Evolutionary conservation across 2,888 invertebrate species (phyloP).

Genomic region (Petrolisthes manimaculis): DNA sequence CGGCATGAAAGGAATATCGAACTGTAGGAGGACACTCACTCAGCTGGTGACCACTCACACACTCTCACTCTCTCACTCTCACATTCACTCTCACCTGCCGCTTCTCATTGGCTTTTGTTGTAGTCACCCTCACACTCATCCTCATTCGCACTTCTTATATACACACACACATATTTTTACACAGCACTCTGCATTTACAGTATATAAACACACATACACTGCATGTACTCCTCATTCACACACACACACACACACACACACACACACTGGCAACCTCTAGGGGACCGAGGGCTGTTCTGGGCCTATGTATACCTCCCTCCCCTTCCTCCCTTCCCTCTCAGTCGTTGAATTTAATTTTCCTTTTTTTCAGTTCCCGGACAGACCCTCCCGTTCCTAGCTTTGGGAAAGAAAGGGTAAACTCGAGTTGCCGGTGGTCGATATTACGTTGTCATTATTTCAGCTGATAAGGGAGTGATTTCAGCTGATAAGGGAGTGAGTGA

Average conservation of each 20-base stretch:
- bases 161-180: not conserved
- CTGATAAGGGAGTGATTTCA: not conserved
- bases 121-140: not conserved
- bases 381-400: slow-evolving; percentile 35
- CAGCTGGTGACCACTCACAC: not conserved
- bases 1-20: slow-evolving; percentile 39
- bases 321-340: slow-evolving; percentile 9
- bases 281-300: too few species aligned
- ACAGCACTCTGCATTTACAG: too few species aligned
- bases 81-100: slow-evolving; percentile 3
- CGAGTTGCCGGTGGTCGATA: not conserved
- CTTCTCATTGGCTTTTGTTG: not conserved
- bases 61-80: not conserved
- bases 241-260: not conserved
- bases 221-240: not conserved
- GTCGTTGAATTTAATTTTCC: slow-evolving; percentile 22
- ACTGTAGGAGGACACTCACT: not conserved
- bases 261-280: too few species aligned
- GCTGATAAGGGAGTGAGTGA: not conserved
- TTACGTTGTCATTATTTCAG: too few species aligned
- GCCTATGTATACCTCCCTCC: not conserved
- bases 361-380: not conserved
- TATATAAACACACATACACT: too few species aligned
- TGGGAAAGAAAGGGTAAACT: slow-evolving; percentile 39
- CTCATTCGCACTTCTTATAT: too few species aligned